Evolutionary conservation across 2,797 vertebrate species (phyloP), one percentile per base, ranked within the genome.

Genomic region (Tinamus major): DNA sequence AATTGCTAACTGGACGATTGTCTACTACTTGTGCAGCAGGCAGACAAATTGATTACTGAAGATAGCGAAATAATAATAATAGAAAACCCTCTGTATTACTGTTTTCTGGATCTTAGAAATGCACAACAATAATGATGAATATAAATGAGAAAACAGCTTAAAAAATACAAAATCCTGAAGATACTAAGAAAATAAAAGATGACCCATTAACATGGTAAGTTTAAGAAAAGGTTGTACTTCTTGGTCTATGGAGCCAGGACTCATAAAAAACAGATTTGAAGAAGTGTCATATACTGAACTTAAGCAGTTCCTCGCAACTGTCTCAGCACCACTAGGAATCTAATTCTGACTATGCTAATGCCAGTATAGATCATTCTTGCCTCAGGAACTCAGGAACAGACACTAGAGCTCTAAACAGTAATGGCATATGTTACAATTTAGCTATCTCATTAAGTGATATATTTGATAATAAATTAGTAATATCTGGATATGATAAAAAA

Each of bases 231-330:
- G 27, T 64, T n/a, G 61, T 24, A 44, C 3, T 27, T 64, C 33
- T 17, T 59, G 10, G 3, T 26, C 31, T 58, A 8, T 12, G 16
- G 42, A 84, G 48, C 14, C 23, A 74, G 27, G 74, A 71, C 5
- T 2, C 13, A 21, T 10, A 9, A 48, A 27, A 70, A 69, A n/a
- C 46, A 67, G 27, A 72, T 41, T 4, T 79, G 67, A 81, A 68
- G 69, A 77, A 33, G 33, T 2, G 1, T 49, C 0, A 0, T 13
- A 24, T 29, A 70, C 31, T 44, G 59, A 83, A 69, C 56, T n/a
- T 1, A 15, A 56, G 9, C 6, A 0, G 0, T n/a, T 90, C 65
- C 61, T 82, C 18, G 1, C 20, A 85, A 64, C 29, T 49, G 42
- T 18, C 49, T 26, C 0, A 59, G 33, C 35, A 33, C 10, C 10